Evolutionary conservation across 2,113 vertebrate genomes (phyloP).

Genomic region (Nothobranchius furzeri): DNA sequence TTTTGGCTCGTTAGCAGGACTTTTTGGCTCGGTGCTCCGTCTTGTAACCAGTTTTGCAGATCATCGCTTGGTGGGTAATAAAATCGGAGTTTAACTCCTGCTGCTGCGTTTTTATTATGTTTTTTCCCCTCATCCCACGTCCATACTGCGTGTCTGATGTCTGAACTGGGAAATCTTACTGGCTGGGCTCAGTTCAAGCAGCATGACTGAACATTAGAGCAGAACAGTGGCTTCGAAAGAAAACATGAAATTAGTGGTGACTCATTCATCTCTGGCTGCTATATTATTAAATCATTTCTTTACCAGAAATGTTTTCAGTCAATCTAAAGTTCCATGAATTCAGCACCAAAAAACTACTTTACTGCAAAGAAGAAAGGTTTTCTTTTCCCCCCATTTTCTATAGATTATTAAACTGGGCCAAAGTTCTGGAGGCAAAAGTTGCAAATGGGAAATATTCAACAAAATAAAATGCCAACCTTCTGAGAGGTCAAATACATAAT

Average conservation of each 20-base stretch:
- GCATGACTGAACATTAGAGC: conserved; percentile 55
- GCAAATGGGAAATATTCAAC: conserved; percentile 9
- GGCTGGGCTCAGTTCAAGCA: conserved; percentile 51
- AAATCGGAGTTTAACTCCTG: conserved; percentile 47
- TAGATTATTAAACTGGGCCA: conserved; percentile 20
- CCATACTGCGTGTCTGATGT: conserved; percentile 68
- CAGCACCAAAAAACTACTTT: conserved; percentile 47
- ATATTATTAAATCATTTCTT: conserved; percentile 78
- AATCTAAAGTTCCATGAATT: conserved; percentile 77
- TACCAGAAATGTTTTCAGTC: conserved; percentile 71
- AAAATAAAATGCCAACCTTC: conserved; percentile 27
- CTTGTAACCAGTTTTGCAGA: conserved; percentile 48
- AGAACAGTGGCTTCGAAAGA: conserved; percentile 64
- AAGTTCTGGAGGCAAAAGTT: conserved; percentile 26
- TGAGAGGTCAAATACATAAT: conserved; percentile 10
- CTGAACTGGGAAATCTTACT: conserved; percentile 60
- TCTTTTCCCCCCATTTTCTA: conserved; percentile 34
- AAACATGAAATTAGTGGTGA: conserved; percentile 80
- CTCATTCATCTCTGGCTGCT: conserved; percentile 74
- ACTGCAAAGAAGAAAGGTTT: conserved; percentile 45
- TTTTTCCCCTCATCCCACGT: conserved; percentile 19
- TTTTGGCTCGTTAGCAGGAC: conserved; percentile 55
- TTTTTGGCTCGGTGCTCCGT: conserved; percentile 31
- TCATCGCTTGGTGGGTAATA: conserved; percentile 47
- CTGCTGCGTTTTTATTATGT: conserved; percentile 60